Evolutionary conservation across 2,888 invertebrate genomes (phyloP), one percentile per base, ranked within the genome.

Genomic region (Apodemia mormo): DNA sequence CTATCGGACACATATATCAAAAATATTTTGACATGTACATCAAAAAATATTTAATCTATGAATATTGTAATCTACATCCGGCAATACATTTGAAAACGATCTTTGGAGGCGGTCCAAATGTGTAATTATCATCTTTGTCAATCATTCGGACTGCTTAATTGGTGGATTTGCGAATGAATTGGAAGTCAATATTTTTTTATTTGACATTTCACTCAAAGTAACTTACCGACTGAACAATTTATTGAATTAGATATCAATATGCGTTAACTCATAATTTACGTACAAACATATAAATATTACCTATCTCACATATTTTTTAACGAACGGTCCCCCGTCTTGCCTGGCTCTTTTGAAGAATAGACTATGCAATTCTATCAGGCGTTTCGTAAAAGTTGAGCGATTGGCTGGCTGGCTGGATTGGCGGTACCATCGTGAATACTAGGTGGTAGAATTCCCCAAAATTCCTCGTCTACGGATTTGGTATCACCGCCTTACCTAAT

Each of bases 121-220:
- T 14, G 33, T 33, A 61, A 61, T 61, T 61, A 61, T 64, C 33
- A 64, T 37, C 61, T 33, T 33, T 33, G 61, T 64, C 61, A 64
- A 64, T 64, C 37, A 64, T 64, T 64, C 2, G 12, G 33, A 64
- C 61, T 64, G 30, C 37, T 61, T 61, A 33, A 61, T 33, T 61
- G 33, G 14, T 33, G 33, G 14, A 37, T 12, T 61, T 61, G 58
- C 49, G 5, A 49, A 1, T 49, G 14, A 58, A 58, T 14, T 14
- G 14, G 14, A 61, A 37, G 14, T 33, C 30, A 14, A 33, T 33
- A 33, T 58, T 58, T 58, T 33, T 61, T 61, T 33, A 14, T 30
- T 33, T 61, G 12, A 12, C 52, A 52, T n/a, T n/a, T n/a, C 52
- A 4, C 14, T 7, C n/a, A 52, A 52, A 0, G n/a, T 4, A 52